Base-by-base conservation (phyloP, 2,888 invertebrate genomes). In the Melanostoma scalare region DNA sequence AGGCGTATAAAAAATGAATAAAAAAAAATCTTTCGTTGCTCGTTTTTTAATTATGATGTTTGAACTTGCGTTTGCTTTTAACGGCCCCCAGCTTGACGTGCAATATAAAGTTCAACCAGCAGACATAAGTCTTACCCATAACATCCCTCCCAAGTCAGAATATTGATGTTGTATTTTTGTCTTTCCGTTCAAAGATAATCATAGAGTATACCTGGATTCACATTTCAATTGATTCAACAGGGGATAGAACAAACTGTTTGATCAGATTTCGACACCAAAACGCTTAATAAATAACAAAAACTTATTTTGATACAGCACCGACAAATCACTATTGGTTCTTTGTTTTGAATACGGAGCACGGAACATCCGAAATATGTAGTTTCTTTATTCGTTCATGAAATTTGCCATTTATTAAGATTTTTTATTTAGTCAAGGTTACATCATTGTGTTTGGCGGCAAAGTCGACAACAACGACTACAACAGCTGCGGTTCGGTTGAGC, bases 371-470 rank as follows among this genome's bases (percentile, higher is more conserved):
- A 81, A 82, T 60, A 20, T 20, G 20, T 20, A 68, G 68, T 63
- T 58, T 78, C 48, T 67, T 60, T 42, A 75, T 42, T 31, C 38
- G 36, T 58, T 71, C 74, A 69, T 79, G 71, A 71, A 65, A 74
- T 79, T 55, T 56, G 53, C 69, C 71, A 69, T 75, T 75, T 71
- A 71, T 68, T 84, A 50, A 75, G 75, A 71, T 74, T 79, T 84
- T 60, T 74, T 65, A 79, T 75, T 60, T 67, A 48, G 53, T 67
- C 79, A 79, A 84, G 84, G 84, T 58, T 74, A 40, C 52, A 58
- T 69, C 58, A 72, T 78, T 48, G 48, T 82, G 69, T 73, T 73
- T 42, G 67, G 52, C 35, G 60, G 60, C 50, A 44, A 20, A 56
- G 48, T 36, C 40, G 6, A 38, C 48, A 50, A 42, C 46, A 10